Evolutionary conservation across 2,113 vertebrate genomes (phyloP).

Genomic region (Trogon surrucura): DNA sequence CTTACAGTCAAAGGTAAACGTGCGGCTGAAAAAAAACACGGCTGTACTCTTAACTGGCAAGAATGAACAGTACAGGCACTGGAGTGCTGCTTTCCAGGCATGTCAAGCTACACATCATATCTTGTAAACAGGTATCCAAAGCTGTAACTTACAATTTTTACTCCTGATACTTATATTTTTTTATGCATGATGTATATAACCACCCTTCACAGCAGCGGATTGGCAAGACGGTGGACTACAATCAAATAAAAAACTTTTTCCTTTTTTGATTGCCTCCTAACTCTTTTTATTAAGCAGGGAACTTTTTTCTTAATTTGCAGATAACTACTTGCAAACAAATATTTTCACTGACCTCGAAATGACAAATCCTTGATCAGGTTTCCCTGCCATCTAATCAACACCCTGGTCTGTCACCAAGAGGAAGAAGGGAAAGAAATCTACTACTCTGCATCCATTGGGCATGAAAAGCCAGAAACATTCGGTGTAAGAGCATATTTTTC

Average conservation of each 20-base stretch:
- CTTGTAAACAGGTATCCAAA: neutral
- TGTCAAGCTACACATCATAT: neutral
- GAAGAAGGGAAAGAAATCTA: neutral
- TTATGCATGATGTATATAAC: neutral
- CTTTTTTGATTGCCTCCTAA: neutral
- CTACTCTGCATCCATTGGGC: rapidly evolving
- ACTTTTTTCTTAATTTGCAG: neutral
- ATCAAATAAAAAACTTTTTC: neutral
- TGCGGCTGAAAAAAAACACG: neutral
- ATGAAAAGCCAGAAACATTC: neutral
- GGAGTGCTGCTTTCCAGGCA: neutral
- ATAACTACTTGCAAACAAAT: neutral
- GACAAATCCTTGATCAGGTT: neutral
- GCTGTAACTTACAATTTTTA: neutral
- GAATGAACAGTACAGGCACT: neutral
- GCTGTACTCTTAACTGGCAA: neutral
- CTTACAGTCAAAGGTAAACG: neutral
- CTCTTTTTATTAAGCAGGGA: neutral
- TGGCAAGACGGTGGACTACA: neutral
- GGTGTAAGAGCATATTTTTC: neutral
- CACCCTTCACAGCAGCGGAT: neutral
- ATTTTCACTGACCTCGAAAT: neutral
- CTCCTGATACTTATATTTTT: neutral
- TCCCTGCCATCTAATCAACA: neutral
- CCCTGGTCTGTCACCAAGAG: neutral